Evolutionary conservation across 2,113 vertebrate genomes (phyloP).

Genomic region (Bubalus kerabau): DNA sequence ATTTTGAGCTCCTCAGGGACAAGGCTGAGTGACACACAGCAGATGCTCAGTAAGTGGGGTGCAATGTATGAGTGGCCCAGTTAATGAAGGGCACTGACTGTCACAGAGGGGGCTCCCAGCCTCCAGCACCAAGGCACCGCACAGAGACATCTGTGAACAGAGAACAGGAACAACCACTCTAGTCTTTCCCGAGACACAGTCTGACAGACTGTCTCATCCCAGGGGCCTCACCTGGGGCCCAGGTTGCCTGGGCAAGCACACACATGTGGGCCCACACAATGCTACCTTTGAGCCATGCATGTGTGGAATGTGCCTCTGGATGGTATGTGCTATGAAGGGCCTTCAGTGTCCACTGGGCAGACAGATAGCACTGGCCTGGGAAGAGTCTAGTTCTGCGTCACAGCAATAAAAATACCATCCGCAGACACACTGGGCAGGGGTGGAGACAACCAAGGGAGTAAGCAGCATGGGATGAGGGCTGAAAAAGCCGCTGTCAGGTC

Average conservation of each 20-base stretch:
- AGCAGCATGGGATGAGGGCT: not conserved
- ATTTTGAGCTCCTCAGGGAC: not conserved
- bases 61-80: not conserved
- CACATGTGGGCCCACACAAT: not conserved
- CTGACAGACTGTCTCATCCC: not conserved
- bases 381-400: not conserved
- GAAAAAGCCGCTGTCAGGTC: not conserved
- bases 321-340: not conserved
- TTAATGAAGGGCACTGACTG: rapidly evolving
- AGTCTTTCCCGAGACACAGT: not conserved
- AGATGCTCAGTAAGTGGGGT: not conserved
- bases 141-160: not conserved
- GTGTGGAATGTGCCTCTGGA: not conserved
- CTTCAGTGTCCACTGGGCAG: conserved; percentile 4
- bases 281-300: not conserved
- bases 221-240: not conserved
- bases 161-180: not conserved
- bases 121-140: not conserved
- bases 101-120: not conserved
- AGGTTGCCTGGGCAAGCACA: not conserved
- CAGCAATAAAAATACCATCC: conserved; percentile 43
- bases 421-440: not conserved
- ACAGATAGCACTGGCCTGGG: not conserved
- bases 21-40: not conserved
- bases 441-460: not conserved